Percentiles rank a stretch among this genome's conserved stretches.
phyloP scores from a whole-genome alignment of 2,888 invertebrate species.

The Agrochola circellaris region DNA sequence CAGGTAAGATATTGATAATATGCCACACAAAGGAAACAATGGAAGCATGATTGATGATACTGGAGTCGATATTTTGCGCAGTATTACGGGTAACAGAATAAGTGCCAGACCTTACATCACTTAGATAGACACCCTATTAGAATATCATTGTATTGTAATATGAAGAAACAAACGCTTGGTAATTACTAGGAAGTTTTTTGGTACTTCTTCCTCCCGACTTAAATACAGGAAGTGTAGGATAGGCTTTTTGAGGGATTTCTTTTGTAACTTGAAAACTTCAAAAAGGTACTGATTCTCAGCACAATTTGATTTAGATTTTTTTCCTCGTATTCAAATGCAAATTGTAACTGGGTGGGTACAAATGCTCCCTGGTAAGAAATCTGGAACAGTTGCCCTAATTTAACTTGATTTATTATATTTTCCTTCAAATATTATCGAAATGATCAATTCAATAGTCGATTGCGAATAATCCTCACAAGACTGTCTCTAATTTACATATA shows the following conservation, averaged over 20 bases:
- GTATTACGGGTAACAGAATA: constrained; percentile 35
- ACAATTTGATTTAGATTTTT: background rate
- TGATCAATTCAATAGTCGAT: background rate
- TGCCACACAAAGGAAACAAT: constrained; percentile 44
- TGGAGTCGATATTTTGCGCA: constrained; percentile 40
- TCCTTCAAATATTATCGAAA: background rate
- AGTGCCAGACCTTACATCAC: background rate
- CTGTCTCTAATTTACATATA: background rate
- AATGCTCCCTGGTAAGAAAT: background rate
- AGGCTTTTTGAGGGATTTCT: background rate
- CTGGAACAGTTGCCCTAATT: background rate
- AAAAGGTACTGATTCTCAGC: background rate
- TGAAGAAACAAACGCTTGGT: constrained; percentile 3
- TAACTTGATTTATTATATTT: background rate
- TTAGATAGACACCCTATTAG: constrained; percentile 14
- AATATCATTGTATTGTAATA: constrained; percentile 7
- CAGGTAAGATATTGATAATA: constrained; percentile 76
- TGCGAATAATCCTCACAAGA: background rate
- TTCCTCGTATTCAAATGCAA: background rate
- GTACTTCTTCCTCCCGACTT: background rate
- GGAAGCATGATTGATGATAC: constrained; percentile 50
- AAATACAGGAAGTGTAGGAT: background rate
- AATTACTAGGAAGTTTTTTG: background rate
- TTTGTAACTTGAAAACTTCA: background rate
- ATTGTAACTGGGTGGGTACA: background rate